Base-by-base conservation (phyloP, 2,113 vertebrate species). In the Sardina pilchardus region DNA sequence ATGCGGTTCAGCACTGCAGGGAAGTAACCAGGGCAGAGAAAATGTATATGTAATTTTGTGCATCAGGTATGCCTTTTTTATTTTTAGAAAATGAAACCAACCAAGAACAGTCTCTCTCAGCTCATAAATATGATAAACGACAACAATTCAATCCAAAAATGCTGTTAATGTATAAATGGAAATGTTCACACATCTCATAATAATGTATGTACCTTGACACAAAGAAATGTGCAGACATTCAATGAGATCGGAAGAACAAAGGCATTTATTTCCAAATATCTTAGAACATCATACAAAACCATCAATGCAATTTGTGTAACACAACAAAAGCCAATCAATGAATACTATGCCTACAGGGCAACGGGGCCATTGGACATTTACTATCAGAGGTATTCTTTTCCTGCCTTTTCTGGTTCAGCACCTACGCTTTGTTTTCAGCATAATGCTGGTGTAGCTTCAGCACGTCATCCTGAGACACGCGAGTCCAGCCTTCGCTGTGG, bases 381-480 rank as follows among this genome's bases (percentile, higher is more conserved):
- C 14, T 78, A 36, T 78, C 71, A 34, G 30, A 78, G 14, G 71
- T 30, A 6, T 30, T 26, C 14, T 36, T 78, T 34, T 78, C 34
- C 34, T 36, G 34, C 34, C 71, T 78, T 78, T n/a, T 36, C 24
- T 17, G 26, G 30, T 78, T 1, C 71, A 78, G 34, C n/a, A 36
- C 16, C 71, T 78, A 78, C 12, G 71, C 71, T 1, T 34, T 92
- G 85, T 0, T 83, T 91, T 47, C 87, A 30, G 71, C 91, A 83
- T 96, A 98, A 86, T 94, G 92, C 43, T 95, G 94, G 84, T 97
- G 96, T 3, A 97, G 94, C 30, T 93, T 89, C 12, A 95, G 93
- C 26, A 97, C 96, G 0, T 97, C 95, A 0, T 97, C 95, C 87
- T 96, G 95, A 78, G 96, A 97, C 81, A 98, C 90, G 6, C 93